Evolutionary conservation across 53 echinoderm and acorn worm genomes (phyloP).

Genomic region (Holothuria scabra): DNA sequence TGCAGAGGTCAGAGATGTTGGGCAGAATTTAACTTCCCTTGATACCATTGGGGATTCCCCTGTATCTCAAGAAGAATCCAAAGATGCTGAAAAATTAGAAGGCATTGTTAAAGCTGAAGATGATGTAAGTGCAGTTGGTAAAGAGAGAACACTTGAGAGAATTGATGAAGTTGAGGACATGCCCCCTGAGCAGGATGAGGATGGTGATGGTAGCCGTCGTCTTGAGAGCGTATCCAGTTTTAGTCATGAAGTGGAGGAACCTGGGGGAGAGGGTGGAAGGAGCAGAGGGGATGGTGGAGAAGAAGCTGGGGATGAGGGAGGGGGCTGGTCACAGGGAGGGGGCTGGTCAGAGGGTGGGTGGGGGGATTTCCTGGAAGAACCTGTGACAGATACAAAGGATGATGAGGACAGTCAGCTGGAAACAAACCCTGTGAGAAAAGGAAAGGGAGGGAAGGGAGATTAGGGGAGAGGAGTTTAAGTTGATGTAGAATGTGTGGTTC

Average conservation of each 20-base stretch:
- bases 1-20: neutral
- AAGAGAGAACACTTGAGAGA: conserved; percentile 15
- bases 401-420: neutral
- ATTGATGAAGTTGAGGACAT: conserved; percentile 30
- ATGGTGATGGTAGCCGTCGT: neutral
- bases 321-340: too few species aligned
- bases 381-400: neutral
- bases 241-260: conserved; percentile 40
- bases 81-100: neutral
- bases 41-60: neutral
- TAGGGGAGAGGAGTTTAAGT: neutral
- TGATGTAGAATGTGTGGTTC: neutral
- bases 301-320: neutral
- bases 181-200: neutral
- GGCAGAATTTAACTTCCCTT: neutral
- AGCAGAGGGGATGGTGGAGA: neutral
- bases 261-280: neutral
- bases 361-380: conserved; percentile 9
- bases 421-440: neutral
- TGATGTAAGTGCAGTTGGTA: conserved; percentile 19
- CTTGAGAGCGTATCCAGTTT: conserved; percentile 8
- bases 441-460: conserved; percentile 27
- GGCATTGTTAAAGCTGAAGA: conserved; percentile 7
- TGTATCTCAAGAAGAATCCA: neutral
- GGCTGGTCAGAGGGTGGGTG: conserved; percentile 13